Percentiles rank a stretch among this genome's conserved stretches.
These are phyloP conservation scores for Aplochiton taeniatus DNA, from an alignment of 2,797 vertebrate species.

Conservation along the genomic window DNA sequence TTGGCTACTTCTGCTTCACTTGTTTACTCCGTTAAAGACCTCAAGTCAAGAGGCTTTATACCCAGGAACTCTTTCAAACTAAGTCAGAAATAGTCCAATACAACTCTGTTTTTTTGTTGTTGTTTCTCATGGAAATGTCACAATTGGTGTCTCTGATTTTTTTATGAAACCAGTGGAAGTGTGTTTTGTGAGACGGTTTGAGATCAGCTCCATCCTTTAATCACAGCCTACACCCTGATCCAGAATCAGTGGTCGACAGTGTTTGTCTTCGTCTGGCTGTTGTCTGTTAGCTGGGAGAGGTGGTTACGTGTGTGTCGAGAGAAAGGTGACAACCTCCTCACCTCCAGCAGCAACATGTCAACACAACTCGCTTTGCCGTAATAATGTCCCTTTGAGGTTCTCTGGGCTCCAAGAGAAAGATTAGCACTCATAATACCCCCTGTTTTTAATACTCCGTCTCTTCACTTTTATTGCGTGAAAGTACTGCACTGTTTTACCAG, in stretches of 20 bases:
- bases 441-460: slow-evolving; percentile 17
- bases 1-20: background rate
- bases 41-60: too few species aligned
- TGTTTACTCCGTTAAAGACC: too few species aligned
- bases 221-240: too few species aligned
- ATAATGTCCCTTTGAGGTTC: slow-evolving; percentile 68
- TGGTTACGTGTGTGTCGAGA: slow-evolving; percentile 20
- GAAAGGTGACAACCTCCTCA: slow-evolving; percentile 65
- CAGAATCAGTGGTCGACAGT: too few species aligned
- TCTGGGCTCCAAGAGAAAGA: slow-evolving; percentile 64
- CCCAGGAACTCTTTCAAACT: too few species aligned
- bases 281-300: slow-evolving; percentile 3
- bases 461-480: slow-evolving; percentile 72
- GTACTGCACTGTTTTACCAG: slow-evolving; percentile 60
- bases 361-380: slow-evolving; percentile 66
- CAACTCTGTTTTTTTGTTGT: too few species aligned
- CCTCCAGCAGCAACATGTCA: slow-evolving; percentile 58
- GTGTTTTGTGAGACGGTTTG: too few species aligned
- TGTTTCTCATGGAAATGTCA: too few species aligned
- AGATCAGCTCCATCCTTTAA: too few species aligned
- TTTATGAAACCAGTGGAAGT: too few species aligned
- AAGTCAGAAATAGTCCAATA: too few species aligned
- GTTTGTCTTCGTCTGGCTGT: slow-evolving; percentile 33
- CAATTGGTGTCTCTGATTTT: too few species aligned
- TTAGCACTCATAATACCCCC: slow-evolving; percentile 69